Conservation (phyloP, 2,888 invertebrate species). For the Drosophila algonquin region DNA sequence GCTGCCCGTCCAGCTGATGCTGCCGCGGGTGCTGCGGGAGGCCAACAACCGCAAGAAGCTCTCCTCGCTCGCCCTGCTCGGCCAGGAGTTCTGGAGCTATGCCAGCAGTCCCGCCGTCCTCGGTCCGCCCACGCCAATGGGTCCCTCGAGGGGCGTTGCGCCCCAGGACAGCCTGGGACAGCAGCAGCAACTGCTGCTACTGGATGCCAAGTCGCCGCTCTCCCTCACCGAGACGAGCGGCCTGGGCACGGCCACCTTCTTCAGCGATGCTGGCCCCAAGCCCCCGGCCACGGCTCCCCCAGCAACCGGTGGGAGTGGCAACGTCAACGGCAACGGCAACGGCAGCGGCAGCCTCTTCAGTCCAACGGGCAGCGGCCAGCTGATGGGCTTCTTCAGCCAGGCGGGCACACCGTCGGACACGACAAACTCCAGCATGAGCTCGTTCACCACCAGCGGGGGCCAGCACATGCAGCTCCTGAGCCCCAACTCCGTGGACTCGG, state of each 20-base stretch:
- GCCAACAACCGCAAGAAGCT: constrained; percentile 96
- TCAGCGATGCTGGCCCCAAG: constrained; percentile 69
- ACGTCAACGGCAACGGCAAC: constrained; percentile 52
- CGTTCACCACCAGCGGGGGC: constrained; percentile 87
- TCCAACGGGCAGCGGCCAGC: constrained; percentile 78
- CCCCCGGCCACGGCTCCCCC: constrained; percentile 35
- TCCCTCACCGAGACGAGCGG: constrained; percentile 84
- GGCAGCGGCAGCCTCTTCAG: constrained; percentile 57
- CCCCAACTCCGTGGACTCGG: constrained; percentile 87
- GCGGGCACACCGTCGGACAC: constrained; percentile 87
- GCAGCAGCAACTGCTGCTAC: constrained; percentile 53
- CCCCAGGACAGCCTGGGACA: constrained; percentile 3
- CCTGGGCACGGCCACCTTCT: constrained; percentile 83
- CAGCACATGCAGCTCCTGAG: constrained; percentile 84
- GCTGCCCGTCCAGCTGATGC: constrained; percentile 93
- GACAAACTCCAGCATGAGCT: constrained; percentile 90
- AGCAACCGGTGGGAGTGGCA: constrained; percentile 8
- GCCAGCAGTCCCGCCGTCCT: constrained; percentile 84
- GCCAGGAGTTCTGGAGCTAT: constrained; percentile 94
- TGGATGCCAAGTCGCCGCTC: constrained; percentile 83
- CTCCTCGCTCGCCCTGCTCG: constrained; percentile 94
- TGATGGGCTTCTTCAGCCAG: constrained; percentile 81
- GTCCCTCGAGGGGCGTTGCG: background rate
- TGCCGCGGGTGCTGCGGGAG: constrained; percentile 93
- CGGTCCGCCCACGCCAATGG: constrained; percentile 50